Evolutionary conservation across 2,113 vertebrate species (phyloP).

Genomic region (Lepisosteus oculatus): DNA sequence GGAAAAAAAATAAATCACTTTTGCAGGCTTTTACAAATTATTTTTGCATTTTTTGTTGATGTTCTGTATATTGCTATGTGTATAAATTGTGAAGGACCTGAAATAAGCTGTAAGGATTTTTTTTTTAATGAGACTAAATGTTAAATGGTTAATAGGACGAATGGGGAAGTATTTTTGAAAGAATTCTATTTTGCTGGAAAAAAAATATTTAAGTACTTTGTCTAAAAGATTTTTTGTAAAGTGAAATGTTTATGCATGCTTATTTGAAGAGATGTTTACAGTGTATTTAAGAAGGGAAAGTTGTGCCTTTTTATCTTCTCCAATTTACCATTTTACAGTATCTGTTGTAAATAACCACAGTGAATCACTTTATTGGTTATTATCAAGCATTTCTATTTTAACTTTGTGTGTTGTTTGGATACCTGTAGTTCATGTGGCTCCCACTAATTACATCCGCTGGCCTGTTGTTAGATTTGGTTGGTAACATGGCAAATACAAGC

Average conservation of each 20-base stretch:
- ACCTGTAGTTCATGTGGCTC: conserved; percentile 47
- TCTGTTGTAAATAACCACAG: conserved; percentile 96
- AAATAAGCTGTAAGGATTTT: conserved; percentile 77
- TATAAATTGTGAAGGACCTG: conserved; percentile 83
- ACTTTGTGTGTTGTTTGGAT: conserved; percentile 55
- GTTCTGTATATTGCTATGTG: conserved; percentile 81
- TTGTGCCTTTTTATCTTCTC: conserved; percentile 99
- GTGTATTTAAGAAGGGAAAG: conserved; percentile 99
- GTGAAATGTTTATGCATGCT: conserved; percentile 98
- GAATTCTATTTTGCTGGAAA: conserved; percentile 99
- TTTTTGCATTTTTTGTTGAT: conserved; percentile 78
- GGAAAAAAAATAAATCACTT: conserved; percentile 9
- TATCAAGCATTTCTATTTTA: conserved; percentile 80
- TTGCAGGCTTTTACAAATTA: conserved; percentile 79
- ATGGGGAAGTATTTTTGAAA: conserved; percentile 99
- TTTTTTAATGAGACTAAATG: conserved; percentile 75
- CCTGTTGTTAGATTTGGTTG: conserved; percentile 12
- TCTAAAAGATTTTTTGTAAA: conserved; percentile 99
- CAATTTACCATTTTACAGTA: conserved; percentile 92
- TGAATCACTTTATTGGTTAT: conserved; percentile 77
- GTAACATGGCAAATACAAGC: not conserved
- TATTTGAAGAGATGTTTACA: conserved; percentile 96
- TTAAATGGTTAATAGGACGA: conserved; percentile 94
- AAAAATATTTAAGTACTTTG: conserved; percentile 99
- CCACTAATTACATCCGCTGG: conserved; percentile 38